Percentiles rank a stretch among this genome's conserved stretches.
phyloP scores from a whole-genome alignment of 1,140 invertebrate species.

The Agraylea sexmaculata region DNA sequence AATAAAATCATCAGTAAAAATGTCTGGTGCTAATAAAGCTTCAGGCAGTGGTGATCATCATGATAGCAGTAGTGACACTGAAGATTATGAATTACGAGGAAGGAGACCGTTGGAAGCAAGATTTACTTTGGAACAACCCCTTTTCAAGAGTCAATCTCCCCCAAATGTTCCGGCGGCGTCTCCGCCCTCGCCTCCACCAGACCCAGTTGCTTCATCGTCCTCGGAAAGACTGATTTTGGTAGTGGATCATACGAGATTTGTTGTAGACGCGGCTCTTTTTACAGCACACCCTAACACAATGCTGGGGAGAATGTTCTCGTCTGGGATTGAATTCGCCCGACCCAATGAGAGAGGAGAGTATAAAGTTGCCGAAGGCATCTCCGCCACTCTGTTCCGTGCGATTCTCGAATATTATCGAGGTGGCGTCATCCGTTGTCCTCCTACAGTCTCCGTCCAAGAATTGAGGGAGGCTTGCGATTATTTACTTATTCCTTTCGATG shows the following conservation, averaged over 20 bases:
- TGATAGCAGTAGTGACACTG: slow-evolving; percentile 21
- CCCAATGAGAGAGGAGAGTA: slow-evolving; percentile 94
- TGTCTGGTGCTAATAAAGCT: too few species aligned
- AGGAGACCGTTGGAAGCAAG: too few species aligned
- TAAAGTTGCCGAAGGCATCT: slow-evolving; percentile 96
- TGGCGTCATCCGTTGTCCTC: slow-evolving; percentile 78
- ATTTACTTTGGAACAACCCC: too few species aligned
- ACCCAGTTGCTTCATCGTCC: too few species aligned
- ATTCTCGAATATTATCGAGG: slow-evolving; percentile 94
- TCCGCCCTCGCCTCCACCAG: too few species aligned
- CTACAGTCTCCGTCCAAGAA: slow-evolving; percentile 60
- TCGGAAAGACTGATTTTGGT: slow-evolving; percentile 14
- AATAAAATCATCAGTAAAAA: too few species aligned
- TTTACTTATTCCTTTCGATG: slow-evolving; percentile 94
- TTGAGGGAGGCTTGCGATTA: slow-evolving; percentile 98
- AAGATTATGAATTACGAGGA: slow-evolving; percentile 12
- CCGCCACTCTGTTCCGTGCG: slow-evolving; percentile 86
- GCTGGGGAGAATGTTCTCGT: slow-evolving; percentile 94
- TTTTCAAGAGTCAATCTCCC: slow-evolving; percentile 12
- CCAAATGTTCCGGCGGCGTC: too few species aligned
- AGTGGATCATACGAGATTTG: slow-evolving; percentile 40
- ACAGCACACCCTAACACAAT: slow-evolving; percentile 87
- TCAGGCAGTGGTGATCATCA: background rate
- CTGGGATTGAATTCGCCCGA: slow-evolving; percentile 83
- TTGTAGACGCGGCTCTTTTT: slow-evolving; percentile 84